Evolutionary conservation across 1,140 invertebrate species (phyloP).

Genomic region (Eufriesea mexicana): DNA sequence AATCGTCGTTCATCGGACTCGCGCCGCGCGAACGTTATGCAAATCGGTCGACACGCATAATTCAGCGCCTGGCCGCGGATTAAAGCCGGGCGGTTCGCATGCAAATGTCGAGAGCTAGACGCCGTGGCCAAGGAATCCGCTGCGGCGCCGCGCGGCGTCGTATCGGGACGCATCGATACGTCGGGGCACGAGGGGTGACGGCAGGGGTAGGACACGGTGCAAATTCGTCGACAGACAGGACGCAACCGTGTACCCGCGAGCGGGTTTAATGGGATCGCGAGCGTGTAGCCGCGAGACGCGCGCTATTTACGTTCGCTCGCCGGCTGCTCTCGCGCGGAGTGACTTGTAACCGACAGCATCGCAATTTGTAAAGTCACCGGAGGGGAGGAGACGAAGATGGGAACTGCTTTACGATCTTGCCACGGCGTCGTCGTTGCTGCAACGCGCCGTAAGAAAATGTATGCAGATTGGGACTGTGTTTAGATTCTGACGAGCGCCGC

Average conservation of each 20-base stretch:
- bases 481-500: constrained; percentile 14
- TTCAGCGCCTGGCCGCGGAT: constrained; percentile 74
- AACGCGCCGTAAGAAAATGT: constrained; percentile 30
- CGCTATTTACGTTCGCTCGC: constrained; percentile 37
- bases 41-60: constrained; percentile 75
- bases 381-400: neutral
- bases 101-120: constrained; percentile 54
- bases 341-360: constrained; percentile 41
- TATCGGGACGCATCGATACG: constrained; percentile 51
- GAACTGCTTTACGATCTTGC: constrained; percentile 22
- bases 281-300: neutral
- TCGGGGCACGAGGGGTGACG: neutral
- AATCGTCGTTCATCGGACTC: constrained; percentile 76
- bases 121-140: constrained; percentile 29
- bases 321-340: neutral
- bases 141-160: neutral
- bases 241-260: neutral
- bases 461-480: constrained; percentile 42
- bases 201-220: neutral
- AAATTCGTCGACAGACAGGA: constrained; percentile 30
- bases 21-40: constrained; percentile 71
- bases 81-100: constrained; percentile 73
- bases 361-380: constrained; percentile 41
- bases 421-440: neutral
- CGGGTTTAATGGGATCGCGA: neutral